Evolutionary conservation across 2,113 vertebrate species (phyloP).

Genomic region (Sprattus sprattus): DNA sequence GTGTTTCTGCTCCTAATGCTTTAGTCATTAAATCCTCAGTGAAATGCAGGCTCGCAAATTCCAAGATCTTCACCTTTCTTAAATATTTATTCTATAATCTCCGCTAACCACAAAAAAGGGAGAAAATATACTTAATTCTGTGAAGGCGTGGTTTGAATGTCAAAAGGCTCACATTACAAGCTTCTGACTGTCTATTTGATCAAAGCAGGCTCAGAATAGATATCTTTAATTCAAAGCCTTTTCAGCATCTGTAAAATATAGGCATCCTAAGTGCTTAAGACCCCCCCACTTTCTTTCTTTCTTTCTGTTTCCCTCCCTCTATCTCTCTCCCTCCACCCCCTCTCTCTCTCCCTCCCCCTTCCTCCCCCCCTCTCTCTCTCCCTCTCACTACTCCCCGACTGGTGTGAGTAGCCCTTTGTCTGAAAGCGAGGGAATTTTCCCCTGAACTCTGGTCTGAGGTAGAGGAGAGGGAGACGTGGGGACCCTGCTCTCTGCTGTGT

Average conservation of each 20-base stretch:
- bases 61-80: neutral
- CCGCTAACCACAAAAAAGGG: neutral
- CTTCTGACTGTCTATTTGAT: conserved; percentile 8
- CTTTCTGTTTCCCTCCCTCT: neutral
- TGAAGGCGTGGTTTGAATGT: conserved; percentile 15
- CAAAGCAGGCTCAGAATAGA: conserved; percentile 10
- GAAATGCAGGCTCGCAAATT: neutral
- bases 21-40: neutral
- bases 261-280: conserved; percentile 35
- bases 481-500: conserved; percentile 66
- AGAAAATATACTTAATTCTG: neutral
- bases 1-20: neutral
- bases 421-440: conserved; percentile 53
- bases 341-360: neutral
- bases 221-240: conserved; percentile 6
- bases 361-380: neutral
- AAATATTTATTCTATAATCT: conserved; percentile 12
- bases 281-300: conserved; percentile 6
- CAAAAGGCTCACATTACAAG: conserved; percentile 13
- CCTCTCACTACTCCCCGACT: neutral
- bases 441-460: conserved; percentile 62
- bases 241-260: conserved; percentile 11
- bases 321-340: neutral
- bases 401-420: conserved; percentile 24
- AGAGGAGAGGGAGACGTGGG: conserved; percentile 49